Percentiles rank a stretch among this genome's conserved stretches.
Evolutionary conservation across 2,888 invertebrate genomes (phyloP).

Genomic region (Apamea epomidion): DNA sequence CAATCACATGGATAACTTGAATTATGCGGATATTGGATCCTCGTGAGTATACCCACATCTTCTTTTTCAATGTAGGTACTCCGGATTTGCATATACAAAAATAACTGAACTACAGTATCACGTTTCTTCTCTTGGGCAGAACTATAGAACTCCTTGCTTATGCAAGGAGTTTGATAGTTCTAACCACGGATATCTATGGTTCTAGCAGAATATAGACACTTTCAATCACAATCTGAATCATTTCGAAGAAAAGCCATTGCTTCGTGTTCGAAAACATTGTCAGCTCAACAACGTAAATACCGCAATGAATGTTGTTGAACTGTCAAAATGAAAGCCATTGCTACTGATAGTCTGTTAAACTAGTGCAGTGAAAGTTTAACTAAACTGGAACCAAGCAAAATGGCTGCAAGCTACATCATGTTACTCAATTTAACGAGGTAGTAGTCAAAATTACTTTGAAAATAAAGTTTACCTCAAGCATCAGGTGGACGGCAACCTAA

Average conservation of each 20-base stretch:
- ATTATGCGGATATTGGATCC: constrained; percentile 88
- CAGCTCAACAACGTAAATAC: not conserved
- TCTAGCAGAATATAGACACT: not conserved
- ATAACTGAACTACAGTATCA: not conserved
- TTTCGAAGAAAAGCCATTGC: not conserved
- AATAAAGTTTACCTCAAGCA: constrained; percentile 15
- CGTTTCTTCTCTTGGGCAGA: not conserved
- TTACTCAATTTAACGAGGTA: not conserved
- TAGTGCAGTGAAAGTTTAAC: not conserved
- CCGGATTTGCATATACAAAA: not conserved
- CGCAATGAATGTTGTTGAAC: not conserved
- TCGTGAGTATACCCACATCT: constrained; percentile 77
- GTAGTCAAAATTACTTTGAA: constrained; percentile 5
- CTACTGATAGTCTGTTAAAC: no score
- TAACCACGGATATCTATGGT: not conserved
- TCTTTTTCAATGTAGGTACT: no score
- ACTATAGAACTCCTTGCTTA: no score
- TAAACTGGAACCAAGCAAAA: not conserved
- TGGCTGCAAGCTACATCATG: not conserved
- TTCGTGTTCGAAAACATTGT: not conserved
- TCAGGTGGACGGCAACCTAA: constrained; percentile 11
- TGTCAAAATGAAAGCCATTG: not conserved
- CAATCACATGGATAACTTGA: constrained; percentile 87
- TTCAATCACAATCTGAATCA: no score
- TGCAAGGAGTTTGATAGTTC: not conserved